Percentiles rank a stretch among this genome's conserved stretches.
Evolutionary conservation across 2,113 vertebrate species (phyloP).

Genomic region (Pristiophorus japonicus): DNA sequence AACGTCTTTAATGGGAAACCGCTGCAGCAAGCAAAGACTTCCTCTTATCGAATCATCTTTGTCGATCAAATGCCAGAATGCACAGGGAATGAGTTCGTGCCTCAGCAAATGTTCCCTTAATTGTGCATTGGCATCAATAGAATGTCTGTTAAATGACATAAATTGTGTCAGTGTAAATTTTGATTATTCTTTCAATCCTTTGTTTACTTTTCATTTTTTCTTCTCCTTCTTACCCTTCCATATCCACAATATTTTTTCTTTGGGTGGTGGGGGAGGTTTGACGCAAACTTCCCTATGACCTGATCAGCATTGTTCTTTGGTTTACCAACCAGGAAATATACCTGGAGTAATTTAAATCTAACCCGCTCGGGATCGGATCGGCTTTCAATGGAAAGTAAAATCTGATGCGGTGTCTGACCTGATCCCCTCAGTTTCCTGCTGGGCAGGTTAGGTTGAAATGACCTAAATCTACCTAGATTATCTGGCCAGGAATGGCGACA

Average conservation of each 20-base stretch:
- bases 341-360: background rate
- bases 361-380: background rate
- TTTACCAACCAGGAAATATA: background rate
- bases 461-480: background rate
- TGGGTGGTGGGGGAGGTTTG: background rate
- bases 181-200: background rate
- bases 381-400: background rate
- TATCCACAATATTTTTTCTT: background rate
- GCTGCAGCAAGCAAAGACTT: background rate
- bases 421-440: background rate
- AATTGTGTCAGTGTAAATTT: conserved; percentile 1
- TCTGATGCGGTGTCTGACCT: background rate
- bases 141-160: background rate
- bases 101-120: conserved; percentile 20
- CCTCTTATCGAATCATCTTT: conserved; percentile 20
- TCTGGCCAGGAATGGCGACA: background rate
- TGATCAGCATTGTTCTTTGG: background rate
- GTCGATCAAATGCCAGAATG: background rate
- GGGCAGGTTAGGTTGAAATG: background rate
- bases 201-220: conserved; percentile 2
- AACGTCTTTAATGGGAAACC: background rate
- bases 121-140: conserved; percentile 14
- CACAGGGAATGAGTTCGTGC: background rate
- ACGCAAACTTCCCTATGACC: background rate
- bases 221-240: background rate